Evolutionary conservation across 1,140 invertebrate genomes (phyloP).

Genomic region (Drosophila yakuba): DNA sequence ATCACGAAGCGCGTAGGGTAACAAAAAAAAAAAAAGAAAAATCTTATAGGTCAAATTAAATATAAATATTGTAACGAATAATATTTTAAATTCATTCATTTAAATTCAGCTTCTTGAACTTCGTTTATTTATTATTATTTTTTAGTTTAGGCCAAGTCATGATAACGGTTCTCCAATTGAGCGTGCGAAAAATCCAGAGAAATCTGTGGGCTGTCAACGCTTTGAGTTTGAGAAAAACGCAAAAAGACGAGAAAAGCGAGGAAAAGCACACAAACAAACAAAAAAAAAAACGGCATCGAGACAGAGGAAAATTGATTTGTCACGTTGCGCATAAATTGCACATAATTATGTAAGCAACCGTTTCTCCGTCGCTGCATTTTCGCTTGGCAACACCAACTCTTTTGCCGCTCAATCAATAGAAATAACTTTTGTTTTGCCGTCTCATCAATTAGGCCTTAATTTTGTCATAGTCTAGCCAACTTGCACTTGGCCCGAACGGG

Average conservation of each 20-base stretch:
- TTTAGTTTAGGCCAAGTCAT: constrained; percentile 32
- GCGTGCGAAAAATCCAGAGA: constrained; percentile 58
- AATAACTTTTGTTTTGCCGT: constrained; percentile 68
- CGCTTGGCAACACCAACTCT: constrained; percentile 33
- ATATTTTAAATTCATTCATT: background rate
- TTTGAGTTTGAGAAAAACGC: constrained; percentile 28
- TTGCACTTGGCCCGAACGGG: constrained; percentile 44
- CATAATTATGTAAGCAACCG: constrained; percentile 65
- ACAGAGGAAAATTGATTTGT: constrained; percentile 80
- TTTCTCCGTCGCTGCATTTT: constrained; percentile 56
- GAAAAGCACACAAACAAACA: background rate
- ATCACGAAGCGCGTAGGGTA: background rate
- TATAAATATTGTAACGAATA: background rate
- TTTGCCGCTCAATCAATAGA: constrained; percentile 47
- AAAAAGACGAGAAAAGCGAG: constrained; percentile 43
- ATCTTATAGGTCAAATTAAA: background rate
- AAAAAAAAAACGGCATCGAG: constrained; percentile 22
- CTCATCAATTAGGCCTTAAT: constrained; percentile 81
- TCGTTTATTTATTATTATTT: constrained; percentile 7
- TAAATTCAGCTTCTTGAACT: background rate
- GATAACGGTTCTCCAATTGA: constrained; percentile 53
- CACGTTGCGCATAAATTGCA: constrained; percentile 84
- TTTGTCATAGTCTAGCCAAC: constrained; percentile 54
- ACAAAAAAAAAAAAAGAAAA: background rate
- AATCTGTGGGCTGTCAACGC: constrained; percentile 45